Conservation (phyloP, 2,888 invertebrate genomes). For the Cryptus viduatorius region DNA sequence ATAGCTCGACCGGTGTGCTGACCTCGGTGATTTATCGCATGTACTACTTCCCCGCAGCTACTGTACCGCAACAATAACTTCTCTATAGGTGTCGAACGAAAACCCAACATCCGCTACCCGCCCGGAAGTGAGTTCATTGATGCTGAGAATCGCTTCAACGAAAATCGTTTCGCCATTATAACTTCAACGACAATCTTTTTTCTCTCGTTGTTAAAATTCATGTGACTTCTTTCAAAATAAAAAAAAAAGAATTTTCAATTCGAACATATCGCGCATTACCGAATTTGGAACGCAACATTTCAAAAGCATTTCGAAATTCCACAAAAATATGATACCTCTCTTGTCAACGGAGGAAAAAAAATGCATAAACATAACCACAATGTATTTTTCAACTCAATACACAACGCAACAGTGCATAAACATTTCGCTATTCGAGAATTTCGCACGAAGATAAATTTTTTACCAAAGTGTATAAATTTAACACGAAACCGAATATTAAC, state of each 20-base stretch:
- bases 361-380: too few relatives aligned
- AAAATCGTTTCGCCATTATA: not conserved
- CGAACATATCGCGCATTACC: too few relatives aligned
- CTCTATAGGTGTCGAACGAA: slow-evolving; percentile 1
- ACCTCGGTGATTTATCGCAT: slow-evolving; percentile 47
- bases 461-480: not conserved
- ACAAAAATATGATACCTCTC: too few relatives aligned
- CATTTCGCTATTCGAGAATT: too few relatives aligned
- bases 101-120: slow-evolving; percentile 28
- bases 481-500: not conserved
- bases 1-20: slow-evolving; percentile 22
- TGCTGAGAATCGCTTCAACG: not conserved
- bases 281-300: too few relatives aligned
- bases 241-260: not conserved
- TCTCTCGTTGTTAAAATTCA: not conserved
- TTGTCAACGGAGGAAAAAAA: too few relatives aligned
- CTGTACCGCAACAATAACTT: slow-evolving; percentile 13
- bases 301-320: too few relatives aligned
- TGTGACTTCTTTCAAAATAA: too few relatives aligned
- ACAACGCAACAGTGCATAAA: too few relatives aligned
- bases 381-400: too few relatives aligned
- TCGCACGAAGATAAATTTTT: too few relatives aligned
- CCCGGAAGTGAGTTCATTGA: slow-evolving; percentile 12
- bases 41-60: not conserved
- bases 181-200: not conserved